These are phyloP conservation scores for Propithecus coquereli DNA, from an alignment of 2,113 vertebrate species.

Conservation along the genomic window DNA sequence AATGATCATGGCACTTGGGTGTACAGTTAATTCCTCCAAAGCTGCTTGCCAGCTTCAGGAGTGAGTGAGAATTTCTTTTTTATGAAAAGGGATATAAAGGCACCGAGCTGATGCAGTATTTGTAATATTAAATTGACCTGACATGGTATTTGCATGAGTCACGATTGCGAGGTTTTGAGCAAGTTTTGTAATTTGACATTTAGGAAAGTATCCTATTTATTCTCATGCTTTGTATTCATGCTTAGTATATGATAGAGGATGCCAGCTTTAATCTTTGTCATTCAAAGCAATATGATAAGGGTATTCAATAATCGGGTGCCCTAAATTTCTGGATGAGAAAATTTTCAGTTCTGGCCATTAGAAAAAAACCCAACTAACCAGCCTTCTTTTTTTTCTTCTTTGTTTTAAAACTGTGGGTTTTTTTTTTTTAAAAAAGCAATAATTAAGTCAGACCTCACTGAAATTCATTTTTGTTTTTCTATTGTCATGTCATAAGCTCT, in stretches of 20 bases:
- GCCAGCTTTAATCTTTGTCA: constrained; percentile 77
- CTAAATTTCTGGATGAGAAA: constrained; percentile 81
- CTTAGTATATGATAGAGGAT: constrained; percentile 78
- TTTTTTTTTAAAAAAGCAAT: constrained; percentile 63
- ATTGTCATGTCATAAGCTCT: constrained; percentile 57
- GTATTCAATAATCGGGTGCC: constrained; percentile 71
- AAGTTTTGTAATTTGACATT: constrained; percentile 80
- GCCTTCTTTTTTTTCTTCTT: constrained; percentile 39
- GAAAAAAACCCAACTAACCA: constrained; percentile 43
- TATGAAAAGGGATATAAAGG: constrained; percentile 83
- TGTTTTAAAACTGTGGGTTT: constrained; percentile 46
- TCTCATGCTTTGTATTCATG: constrained; percentile 85
- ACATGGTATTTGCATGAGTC: constrained; percentile 82
- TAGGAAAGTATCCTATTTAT: constrained; percentile 85
- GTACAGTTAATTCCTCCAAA: constrained; percentile 78
- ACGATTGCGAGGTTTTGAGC: constrained; percentile 78
- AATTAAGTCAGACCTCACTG: constrained; percentile 68
- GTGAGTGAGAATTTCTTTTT: constrained; percentile 79
- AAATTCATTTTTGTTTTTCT: constrained; percentile 59
- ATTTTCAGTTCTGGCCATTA: constrained; percentile 58
- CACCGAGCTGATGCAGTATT: constrained; percentile 83
- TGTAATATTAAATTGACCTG: constrained; percentile 79
- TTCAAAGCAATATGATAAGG: constrained; percentile 78
- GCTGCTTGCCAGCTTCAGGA: constrained; percentile 76
- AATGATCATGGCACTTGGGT: constrained; percentile 37